Conservation (phyloP, 2,888 invertebrate genomes). For the Hetaerina titia region DNA sequence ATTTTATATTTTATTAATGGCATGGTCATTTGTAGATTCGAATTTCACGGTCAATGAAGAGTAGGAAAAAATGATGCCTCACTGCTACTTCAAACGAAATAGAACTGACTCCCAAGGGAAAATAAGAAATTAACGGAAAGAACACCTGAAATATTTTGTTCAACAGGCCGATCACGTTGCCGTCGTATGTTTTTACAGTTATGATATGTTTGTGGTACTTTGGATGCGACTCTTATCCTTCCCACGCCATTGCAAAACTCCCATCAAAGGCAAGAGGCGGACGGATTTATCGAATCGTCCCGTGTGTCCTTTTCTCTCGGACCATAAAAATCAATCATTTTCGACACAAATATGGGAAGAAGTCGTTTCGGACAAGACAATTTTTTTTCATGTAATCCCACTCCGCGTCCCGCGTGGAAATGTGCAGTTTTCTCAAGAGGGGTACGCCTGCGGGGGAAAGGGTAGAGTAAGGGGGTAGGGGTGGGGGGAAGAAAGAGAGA, state of each 20-base stretch:
- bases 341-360: not conserved
- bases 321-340: not conserved
- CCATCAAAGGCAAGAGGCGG: not conserved
- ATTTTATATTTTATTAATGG: not conserved
- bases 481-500: not conserved
- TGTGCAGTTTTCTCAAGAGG: not conserved
- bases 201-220: not conserved
- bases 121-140: not conserved
- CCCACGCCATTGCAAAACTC: not conserved
- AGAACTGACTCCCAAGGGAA: not conserved
- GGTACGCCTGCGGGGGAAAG: too few relatives aligned
- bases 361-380: not conserved
- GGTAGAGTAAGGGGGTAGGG: too few relatives aligned
- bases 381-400: not conserved
- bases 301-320: not conserved
- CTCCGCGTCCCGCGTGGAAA: not conserved
- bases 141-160: not conserved
- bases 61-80: not conserved
- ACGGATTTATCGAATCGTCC: not conserved
- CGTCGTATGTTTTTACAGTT: not conserved
- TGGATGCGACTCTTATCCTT: not conserved
- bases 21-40: not conserved
- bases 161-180: not conserved
- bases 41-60: not conserved
- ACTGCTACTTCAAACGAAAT: not conserved